Evolutionary conservation across 2,113 vertebrate species (phyloP).

Genomic region (Syngnathus floridae): DNA sequence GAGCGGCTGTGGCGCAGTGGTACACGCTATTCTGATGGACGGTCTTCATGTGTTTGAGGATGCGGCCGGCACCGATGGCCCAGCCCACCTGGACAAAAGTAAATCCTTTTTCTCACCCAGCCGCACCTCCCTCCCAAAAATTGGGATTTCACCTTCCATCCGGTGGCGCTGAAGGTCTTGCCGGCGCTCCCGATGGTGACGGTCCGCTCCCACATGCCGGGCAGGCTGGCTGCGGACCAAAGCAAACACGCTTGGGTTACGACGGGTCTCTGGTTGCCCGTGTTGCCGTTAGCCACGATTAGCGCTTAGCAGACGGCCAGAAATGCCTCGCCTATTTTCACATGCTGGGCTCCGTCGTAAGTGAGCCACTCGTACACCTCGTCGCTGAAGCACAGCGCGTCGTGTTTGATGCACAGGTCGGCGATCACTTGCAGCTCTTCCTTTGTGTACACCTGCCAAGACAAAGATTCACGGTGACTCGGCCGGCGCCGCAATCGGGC

Average conservation of each 20-base stretch:
- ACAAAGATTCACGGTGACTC: neutral
- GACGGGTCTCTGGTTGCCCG: no score
- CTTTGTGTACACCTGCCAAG: slow-evolving; percentile 77
- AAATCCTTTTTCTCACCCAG: neutral
- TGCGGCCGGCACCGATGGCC: slow-evolving; percentile 72
- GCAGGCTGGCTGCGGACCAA: slow-evolving; percentile 78
- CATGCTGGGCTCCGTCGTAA: slow-evolving; percentile 76
- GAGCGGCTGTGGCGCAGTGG: slow-evolving; percentile 82
- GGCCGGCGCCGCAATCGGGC: neutral
- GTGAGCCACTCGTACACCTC: slow-evolving; percentile 97
- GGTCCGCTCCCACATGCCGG: slow-evolving; percentile 92
- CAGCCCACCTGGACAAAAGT: slow-evolving; percentile 81
- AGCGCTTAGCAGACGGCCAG: no score
- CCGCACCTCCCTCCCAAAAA: no score
- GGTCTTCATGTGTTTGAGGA: slow-evolving; percentile 80
- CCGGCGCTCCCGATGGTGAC: slow-evolving; percentile 84
- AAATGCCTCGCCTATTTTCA: slow-evolving; percentile 79
- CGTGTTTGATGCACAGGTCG: slow-evolving; percentile 80
- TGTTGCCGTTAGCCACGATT: no score
- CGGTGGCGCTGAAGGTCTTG: slow-evolving; percentile 89
- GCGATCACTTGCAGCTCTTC: slow-evolving; percentile 83
- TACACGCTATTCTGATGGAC: slow-evolving; percentile 87
- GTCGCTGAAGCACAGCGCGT: slow-evolving; percentile 82
- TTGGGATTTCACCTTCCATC: slow-evolving; percentile 82
- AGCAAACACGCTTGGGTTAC: neutral